Base-by-base conservation (phyloP, 2,797 vertebrate species). In the Avahi laniger region DNA sequence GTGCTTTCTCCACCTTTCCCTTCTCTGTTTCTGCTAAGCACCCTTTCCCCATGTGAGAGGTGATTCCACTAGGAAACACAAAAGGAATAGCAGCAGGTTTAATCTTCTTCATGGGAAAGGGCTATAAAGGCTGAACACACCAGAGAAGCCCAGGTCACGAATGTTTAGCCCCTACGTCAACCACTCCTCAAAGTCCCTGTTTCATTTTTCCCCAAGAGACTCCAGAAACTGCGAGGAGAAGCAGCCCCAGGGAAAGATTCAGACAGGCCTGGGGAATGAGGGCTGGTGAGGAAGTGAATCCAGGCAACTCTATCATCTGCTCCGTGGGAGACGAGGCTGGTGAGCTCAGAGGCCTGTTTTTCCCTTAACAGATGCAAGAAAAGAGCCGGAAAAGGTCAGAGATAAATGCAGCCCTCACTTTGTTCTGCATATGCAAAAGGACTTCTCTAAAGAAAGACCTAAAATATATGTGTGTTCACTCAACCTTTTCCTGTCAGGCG, bases 341-440 rank as follows among this genome's bases (percentile, higher is more conserved):
- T 97, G 94, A 28, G 2, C 92, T 97, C 63, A 38, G 95, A 95
- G 89, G 88, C 90, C 96, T 98, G 95, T 95, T 97, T 96, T 98
- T 96, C 97, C 93, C 89, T 93, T 96, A 98, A 96, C 98, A 98
- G 98, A 98, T 98, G 97, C 95, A 97, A 97, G 97, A 97, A 97
- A 97, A 94, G 97, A 96, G 88, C 82, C 61, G 72, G 97, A 98
- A 97, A 99, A 99, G 98, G 98, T 98, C 98, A 98, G 97, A 98
- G 95, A 98, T 98, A 98, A 98, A 98, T 97, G 97, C 96, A 97
- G 96, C 91, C 96, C 95, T 98, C 95, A 80, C 97, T 98, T 97
- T 61, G 50, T 97, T 97, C 97, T 97, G 95, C 95, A 95, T 98
- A 98, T 98, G 97, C 98, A 98, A 80, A 17, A 90, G 90, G 84